Evolutionary conservation across 2,888 invertebrate genomes (phyloP).

Genomic region (Drosophila koepferae): DNA sequence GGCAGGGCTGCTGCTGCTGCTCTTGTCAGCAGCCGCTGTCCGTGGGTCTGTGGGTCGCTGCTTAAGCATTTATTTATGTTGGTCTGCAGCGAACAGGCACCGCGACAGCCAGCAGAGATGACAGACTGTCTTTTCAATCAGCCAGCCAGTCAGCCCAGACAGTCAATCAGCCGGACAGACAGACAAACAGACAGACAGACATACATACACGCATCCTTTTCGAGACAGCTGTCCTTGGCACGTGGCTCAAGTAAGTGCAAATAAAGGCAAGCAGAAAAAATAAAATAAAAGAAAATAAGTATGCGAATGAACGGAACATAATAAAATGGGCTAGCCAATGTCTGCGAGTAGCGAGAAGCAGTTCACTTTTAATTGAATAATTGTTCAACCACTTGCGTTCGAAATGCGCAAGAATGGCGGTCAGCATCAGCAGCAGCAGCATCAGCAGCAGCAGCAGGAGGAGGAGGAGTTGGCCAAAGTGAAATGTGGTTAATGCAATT

Average conservation of each 20-base stretch:
- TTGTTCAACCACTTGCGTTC: slow-evolving; percentile 71
- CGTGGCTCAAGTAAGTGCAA: slow-evolving; percentile 39
- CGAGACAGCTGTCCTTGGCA: slow-evolving; percentile 45
- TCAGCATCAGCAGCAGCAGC: background rate
- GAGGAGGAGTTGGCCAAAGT: background rate
- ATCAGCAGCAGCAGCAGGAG: background rate
- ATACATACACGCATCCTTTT: slow-evolving; percentile 29
- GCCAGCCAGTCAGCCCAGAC: slow-evolving; percentile 50
- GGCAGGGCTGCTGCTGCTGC: slow-evolving; percentile 11
- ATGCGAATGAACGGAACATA: background rate
- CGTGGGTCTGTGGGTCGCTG: slow-evolving; percentile 18
- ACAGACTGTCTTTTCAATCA: slow-evolving; percentile 78
- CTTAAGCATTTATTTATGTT: slow-evolving; percentile 72
- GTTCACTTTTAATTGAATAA: slow-evolving; percentile 75
- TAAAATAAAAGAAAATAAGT: background rate
- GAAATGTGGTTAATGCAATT: slow-evolving; percentile 41
- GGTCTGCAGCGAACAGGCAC: slow-evolving; percentile 13
- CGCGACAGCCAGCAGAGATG: slow-evolving; percentile 37
- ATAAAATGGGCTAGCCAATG: slow-evolving; percentile 14
- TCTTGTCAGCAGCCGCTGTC: slow-evolving; percentile 45
- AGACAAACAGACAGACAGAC: slow-evolving; percentile 5
- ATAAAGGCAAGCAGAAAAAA: slow-evolving; percentile 4
- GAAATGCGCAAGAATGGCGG: slow-evolving; percentile 47
- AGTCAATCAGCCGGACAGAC: slow-evolving; percentile 27
- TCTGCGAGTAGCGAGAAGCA: slow-evolving; percentile 22